Conservation (phyloP, 2,797 vertebrate genomes). For the Zenarchopterus dispar region DNA sequence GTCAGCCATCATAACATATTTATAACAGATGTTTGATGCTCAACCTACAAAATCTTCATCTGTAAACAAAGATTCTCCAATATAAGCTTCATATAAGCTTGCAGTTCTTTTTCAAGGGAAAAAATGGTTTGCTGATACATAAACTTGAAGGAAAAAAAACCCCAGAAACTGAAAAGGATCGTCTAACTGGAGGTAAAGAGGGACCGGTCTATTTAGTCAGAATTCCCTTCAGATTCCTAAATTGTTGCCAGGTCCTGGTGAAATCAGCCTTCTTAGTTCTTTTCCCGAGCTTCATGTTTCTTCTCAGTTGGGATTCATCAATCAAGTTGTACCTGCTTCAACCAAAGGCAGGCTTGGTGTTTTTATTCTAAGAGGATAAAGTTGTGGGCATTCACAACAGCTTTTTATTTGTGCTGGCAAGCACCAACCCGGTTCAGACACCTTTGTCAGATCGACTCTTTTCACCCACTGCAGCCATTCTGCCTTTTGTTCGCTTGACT, state of each 20-base stretch:
- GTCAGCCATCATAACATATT: too few species aligned
- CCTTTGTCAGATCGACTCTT: conserved; percentile 47
- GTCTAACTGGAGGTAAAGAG: conserved; percentile 12
- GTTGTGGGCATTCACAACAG: conserved; percentile 9
- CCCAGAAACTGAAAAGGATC: not conserved
- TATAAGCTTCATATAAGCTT: too few species aligned
- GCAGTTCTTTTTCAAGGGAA: conserved; percentile 37
- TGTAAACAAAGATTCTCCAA: too few species aligned
- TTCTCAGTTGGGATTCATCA: conserved; percentile 28
- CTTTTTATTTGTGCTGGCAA: conserved; percentile 49
- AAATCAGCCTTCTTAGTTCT: conserved; percentile 29
- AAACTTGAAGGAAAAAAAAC: conserved; percentile 48
- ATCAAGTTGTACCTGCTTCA: conserved; percentile 19
- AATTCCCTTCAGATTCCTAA: conserved; percentile 26
- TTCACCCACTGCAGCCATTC: conserved; percentile 37
- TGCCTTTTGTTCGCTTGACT: conserved; percentile 17
- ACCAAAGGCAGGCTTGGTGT: too few species aligned
- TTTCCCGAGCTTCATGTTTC: conserved; percentile 39
- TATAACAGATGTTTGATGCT: too few species aligned
- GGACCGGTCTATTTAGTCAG: conserved; percentile 14
- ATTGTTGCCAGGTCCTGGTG: conserved; percentile 12
- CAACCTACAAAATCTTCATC: too few species aligned
- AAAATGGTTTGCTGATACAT: conserved; percentile 51
- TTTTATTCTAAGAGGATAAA: too few species aligned
- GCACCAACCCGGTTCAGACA: conserved; percentile 59